These are phyloP conservation scores for Stomorhina lunata DNA, from an alignment of 2,888 invertebrate genomes.

Conservation along the genomic window DNA sequence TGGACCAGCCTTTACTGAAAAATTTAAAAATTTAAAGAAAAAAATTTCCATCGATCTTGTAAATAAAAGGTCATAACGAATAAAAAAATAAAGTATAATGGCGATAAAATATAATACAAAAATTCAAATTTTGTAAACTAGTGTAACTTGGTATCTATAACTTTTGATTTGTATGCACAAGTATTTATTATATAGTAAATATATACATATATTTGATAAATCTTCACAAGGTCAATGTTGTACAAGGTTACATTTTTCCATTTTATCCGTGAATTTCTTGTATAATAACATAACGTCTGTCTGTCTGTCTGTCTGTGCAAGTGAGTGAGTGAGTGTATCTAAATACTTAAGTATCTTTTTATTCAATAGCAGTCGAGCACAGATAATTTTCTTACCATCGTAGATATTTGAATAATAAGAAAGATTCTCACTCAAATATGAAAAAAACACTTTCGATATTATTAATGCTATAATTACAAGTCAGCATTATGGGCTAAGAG, in stretches of 20 bases:
- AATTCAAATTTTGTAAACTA: no score
- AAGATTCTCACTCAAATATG: neutral
- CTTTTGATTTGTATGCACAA: neutral
- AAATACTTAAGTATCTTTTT: slow-evolving; percentile 48
- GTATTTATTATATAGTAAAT: neutral
- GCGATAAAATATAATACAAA: no score
- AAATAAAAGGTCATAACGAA: no score
- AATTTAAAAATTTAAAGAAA: no score
- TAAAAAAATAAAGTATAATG: no score
- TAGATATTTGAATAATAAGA: slow-evolving; percentile 4
- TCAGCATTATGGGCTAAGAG: slow-evolving; percentile 17
- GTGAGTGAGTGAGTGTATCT: neutral
- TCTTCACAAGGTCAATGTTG: slow-evolving; percentile 56
- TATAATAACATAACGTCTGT: neutral
- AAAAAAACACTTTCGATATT: slow-evolving; percentile 41
- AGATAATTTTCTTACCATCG: slow-evolving; percentile 33
- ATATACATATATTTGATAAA: neutral
- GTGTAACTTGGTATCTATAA: neutral
- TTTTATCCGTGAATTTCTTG: neutral
- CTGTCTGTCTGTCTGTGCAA: neutral
- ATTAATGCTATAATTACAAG: slow-evolving; percentile 43
- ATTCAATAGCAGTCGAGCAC: slow-evolving; percentile 51
- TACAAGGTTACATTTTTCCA: slow-evolving; percentile 43
- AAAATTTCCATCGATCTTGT: no score
- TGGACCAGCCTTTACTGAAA: no score